Evolutionary conservation across 2,113 vertebrate genomes (phyloP).

Genomic region (Lethenteron camtschaticum): DNA sequence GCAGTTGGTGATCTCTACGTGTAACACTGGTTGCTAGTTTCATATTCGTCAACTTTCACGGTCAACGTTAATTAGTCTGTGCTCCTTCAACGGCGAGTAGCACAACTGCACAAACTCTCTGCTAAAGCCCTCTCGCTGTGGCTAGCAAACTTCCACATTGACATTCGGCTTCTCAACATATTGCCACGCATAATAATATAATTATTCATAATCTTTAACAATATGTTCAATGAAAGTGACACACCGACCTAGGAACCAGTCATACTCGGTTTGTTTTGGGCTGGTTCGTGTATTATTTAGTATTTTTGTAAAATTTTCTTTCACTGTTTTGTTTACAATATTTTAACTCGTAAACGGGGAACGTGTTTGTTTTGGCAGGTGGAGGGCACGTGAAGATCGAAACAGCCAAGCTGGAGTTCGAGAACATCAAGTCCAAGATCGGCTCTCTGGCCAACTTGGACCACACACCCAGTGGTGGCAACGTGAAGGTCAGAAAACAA

Average conservation of each 20-base stretch:
- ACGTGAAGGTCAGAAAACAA: conserved; percentile 31
- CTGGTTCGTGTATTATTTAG: neutral
- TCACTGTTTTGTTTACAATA: neutral
- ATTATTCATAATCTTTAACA: too few relatives aligned
- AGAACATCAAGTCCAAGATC: conserved; percentile 62
- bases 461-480: conserved; percentile 34
- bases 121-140: too few relatives aligned
- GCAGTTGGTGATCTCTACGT: too few relatives aligned
- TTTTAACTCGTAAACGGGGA: neutral
- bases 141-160: too few relatives aligned
- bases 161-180: too few relatives aligned
- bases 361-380: conserved; percentile 23
- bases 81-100: neutral
- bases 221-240: too few relatives aligned
- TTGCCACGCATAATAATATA: too few relatives aligned
- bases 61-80: neutral
- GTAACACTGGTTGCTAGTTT: too few relatives aligned
- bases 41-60: too few relatives aligned
- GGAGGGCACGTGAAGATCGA: conserved; percentile 66
- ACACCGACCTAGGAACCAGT: too few relatives aligned
- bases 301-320: conserved; percentile 4
- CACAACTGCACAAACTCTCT: too few relatives aligned
- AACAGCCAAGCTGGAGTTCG: conserved; percentile 57
- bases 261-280: neutral
- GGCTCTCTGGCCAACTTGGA: conserved; percentile 52